A percentile compares a stretch with the other conserved stretches of the same genome.
Evolutionary conservation across 1,140 invertebrate species (phyloP).

Genomic region (Battus philenor): DNA sequence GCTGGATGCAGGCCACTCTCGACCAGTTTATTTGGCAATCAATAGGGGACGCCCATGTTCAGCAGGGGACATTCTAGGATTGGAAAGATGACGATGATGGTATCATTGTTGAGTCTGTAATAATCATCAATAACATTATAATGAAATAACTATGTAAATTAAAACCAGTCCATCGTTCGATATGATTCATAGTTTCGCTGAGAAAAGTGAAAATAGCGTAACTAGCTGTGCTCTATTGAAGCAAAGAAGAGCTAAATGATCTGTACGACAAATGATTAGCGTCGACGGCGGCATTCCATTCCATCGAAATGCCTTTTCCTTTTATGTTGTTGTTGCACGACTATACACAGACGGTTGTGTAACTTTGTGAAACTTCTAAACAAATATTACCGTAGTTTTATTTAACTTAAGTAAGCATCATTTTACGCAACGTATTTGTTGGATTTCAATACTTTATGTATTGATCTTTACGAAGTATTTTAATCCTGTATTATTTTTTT

Average conservation of each 20-base stretch:
- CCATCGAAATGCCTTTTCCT: constrained; percentile 14
- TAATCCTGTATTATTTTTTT: too few species aligned
- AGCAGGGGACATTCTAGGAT: too few species aligned
- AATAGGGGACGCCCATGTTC: too few species aligned
- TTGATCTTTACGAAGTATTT: too few species aligned
- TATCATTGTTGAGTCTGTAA: too few species aligned
- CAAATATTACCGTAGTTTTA: constrained; percentile 6
- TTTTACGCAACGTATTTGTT: constrained; percentile 1
- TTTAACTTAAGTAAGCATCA: background rate
- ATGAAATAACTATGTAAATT: background rate
- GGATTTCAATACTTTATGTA: too few species aligned
- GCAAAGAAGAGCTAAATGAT: constrained; percentile 6
- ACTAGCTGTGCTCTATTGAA: constrained; percentile 13
- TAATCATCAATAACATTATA: too few species aligned
- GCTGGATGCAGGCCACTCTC: too few species aligned
- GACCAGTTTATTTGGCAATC: too few species aligned
- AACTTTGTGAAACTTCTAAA: constrained; percentile 9
- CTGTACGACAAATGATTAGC: background rate
- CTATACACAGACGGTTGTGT: constrained; percentile 4
- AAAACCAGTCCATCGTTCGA: background rate
- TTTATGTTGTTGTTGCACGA: constrained; percentile 10
- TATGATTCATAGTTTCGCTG: background rate
- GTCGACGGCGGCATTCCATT: constrained; percentile 2
- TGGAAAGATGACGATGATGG: too few species aligned
- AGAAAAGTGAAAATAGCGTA: constrained; percentile 10